Base-by-base conservation (phyloP, 2,797 vertebrate species). In the Spondyliosoma cantharus region DNA sequence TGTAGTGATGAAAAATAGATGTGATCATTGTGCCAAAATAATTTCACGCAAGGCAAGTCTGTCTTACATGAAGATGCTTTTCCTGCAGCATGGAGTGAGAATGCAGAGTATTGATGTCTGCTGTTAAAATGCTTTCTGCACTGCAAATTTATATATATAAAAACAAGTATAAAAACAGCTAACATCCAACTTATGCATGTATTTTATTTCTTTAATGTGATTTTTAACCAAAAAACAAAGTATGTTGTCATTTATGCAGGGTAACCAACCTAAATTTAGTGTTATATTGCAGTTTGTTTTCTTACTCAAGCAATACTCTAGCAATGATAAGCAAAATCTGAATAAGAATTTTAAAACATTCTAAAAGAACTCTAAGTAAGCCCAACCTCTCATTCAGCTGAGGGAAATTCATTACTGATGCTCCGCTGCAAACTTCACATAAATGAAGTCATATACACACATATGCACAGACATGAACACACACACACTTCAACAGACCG, bases 351-450 rank as follows among this genome's bases (percentile, higher is more conserved):
- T 32, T 11, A 3, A 60, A 62, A 50, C 24, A 22, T 37, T 25
- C 11, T 0, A 50, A 42, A 22, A 9, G 15, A 19, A 37, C 15
- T 9, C n/a, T 70, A 49, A 50, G 52, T 43, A 37, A 53, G 48
- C 50, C 46, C 9, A 3, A 48, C 46, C 50, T 49, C 13, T 68
- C 19, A 22, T 27, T 20, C 48, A 48, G 49, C 53, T 25, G 63
- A 74, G 52, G 17, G 64, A 20, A 83, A 73, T 78, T 87, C 66
- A 80, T 87, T 79, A 77, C 72, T 61, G 48, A 83, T 68, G 67
- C 78, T 69, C 45, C 43, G 68, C 72, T 59, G 32, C 62, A 74
- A 84, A 81, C 73, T 75, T 80, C 14, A 76, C 27, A 37, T 52
- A 27, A 59, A 66, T 64, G 45, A 64, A 49, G 57, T 57, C 25